A percentile compares a stretch with the other conserved stretches of the same genome.
These are phyloP conservation scores for Eurosta solidaginis DNA, from an alignment of 1,140 invertebrate genomes.

Conservation along the genomic window DNA sequence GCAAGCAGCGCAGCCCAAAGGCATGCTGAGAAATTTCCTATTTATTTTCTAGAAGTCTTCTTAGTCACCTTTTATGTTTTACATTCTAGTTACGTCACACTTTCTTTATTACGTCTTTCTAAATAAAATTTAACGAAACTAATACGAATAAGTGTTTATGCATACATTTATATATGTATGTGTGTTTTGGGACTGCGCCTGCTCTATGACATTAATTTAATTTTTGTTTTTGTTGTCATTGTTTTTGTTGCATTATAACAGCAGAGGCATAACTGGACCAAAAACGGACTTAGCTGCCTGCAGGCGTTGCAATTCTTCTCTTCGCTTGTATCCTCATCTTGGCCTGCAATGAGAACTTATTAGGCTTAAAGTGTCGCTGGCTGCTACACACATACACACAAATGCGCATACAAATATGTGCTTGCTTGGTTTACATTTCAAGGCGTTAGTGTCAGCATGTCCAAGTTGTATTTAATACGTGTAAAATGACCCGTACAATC, in stretches of 20 bases:
- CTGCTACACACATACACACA: too few species aligned
- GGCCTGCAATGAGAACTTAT: background rate
- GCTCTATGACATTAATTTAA: background rate
- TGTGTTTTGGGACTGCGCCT: background rate
- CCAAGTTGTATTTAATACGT: conserved; percentile 16
- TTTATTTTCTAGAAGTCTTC: background rate
- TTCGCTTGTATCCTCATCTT: background rate
- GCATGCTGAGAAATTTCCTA: background rate
- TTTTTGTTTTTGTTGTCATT: background rate
- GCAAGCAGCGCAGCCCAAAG: background rate
- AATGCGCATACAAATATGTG: too few species aligned
- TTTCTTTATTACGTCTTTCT: too few species aligned
- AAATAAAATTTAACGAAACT: too few species aligned
- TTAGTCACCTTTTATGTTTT: conserved; percentile 7
- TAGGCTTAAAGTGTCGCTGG: background rate
- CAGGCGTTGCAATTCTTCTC: background rate
- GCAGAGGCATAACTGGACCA: background rate
- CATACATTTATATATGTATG: too few species aligned
- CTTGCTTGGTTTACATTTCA: background rate
- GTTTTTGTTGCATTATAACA: background rate
- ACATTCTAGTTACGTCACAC: conserved; percentile 4
- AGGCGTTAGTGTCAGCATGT: conserved; percentile 20
- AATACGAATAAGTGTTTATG: too few species aligned
- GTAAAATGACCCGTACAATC: background rate
- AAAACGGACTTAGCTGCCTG: background rate